Evolutionary conservation across 2,797 vertebrate species (phyloP).

Genomic region (Psittacula derbiana): DNA sequence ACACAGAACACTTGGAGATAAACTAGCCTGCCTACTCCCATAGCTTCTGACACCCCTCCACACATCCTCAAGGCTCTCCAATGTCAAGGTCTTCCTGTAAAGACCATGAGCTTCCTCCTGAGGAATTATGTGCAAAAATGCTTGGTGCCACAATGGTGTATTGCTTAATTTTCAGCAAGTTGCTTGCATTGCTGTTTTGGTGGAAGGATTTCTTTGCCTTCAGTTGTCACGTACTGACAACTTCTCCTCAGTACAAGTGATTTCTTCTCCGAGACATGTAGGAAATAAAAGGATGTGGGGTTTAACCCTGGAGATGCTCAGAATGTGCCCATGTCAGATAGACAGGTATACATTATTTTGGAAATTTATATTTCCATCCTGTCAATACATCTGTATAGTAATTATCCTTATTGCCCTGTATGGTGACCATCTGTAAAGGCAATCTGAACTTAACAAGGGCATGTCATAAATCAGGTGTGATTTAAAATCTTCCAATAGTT

Average conservation of each 20-base stretch:
- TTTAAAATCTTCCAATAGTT: slow-evolving; percentile 55
- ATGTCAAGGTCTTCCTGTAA: neutral
- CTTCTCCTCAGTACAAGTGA: neutral
- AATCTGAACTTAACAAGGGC: neutral
- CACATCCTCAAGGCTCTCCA: neutral
- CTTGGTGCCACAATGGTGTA: neutral
- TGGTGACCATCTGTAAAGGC: slow-evolving; percentile 2
- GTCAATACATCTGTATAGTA: neutral
- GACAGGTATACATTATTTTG: neutral
- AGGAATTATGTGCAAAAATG: neutral
- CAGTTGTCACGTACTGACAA: neutral
- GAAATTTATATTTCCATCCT: neutral
- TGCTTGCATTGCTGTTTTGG: neutral
- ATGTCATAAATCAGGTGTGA: slow-evolving; percentile 50
- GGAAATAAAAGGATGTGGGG: neutral
- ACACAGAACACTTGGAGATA: neutral
- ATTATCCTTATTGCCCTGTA: slow-evolving; percentile 34
- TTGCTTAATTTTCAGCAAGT: neutral
- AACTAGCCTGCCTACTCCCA: neutral
- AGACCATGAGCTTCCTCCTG: neutral
- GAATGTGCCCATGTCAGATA: neutral
- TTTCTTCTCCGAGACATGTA: neutral
- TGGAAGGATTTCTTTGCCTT: neutral
- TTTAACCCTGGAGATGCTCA: neutral
- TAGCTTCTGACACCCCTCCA: neutral